Base-by-base conservation (phyloP, 1,140 invertebrate genomes). In the Bombus impatiens region DNA sequence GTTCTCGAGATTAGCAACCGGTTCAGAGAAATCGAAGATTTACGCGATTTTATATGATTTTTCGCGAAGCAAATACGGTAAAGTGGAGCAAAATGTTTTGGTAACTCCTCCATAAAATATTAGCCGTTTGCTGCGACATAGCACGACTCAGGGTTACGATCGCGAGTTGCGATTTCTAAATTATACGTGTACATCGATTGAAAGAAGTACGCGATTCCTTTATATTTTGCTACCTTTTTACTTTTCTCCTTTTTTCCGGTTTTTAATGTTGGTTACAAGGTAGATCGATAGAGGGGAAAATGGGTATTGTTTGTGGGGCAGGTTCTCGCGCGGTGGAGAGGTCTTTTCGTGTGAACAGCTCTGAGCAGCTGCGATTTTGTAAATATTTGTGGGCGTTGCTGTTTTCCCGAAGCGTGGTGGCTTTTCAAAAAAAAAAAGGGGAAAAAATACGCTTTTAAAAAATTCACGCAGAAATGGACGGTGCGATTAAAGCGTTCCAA, bases 401-500 rank as follows among this genome's bases (percentile, higher is more conserved):
- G 37, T 53, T 77, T 77, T 59, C 44, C 8, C 35, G 25, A 47
- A 57, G 18, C 75, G 35, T 15, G 25, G 12, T 25, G 47, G 75
- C 5, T 28, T 67, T 67, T 15, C 28, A 13, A 25, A 12, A 62
- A 28, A 12, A 62, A 28, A 8, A 67, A 35, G 3, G 28, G n/a
- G 32, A 22, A 59, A 70, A 80, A 68, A 68, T 6, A 28, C 22
- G 15, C 25, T 47, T 68, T 80, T 80, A 68, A 81, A 81, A 57
- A 57, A 81, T 81, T 81, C 67, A 71, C 25, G 32, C 25, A 3
- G 15, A 71, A 81, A 81, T 81, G 76, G 76, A 40, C 59, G n/a
- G 76, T n/a, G 15, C 76, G 76, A 78, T 78, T 78, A 78, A 78
- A 78, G 37, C 57, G 74, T 28, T n/a, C 3, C 57, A 28, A 77